Evolutionary conservation across 2,797 vertebrate genomes (phyloP).

Genomic region (Saguinus oedipus): DNA sequence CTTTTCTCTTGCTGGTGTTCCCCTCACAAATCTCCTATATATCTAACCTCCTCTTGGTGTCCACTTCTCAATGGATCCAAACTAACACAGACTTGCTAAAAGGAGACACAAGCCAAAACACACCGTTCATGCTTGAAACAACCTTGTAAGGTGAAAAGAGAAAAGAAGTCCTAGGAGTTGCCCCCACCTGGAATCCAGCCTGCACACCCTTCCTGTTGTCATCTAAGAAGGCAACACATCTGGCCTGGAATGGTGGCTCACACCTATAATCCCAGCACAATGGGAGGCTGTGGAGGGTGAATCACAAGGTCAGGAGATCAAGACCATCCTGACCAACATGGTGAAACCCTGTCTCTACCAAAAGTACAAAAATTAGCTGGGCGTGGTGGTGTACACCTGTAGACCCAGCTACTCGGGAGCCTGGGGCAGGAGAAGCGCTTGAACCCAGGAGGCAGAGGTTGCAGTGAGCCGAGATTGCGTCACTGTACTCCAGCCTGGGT

Average conservation of each 20-base stretch:
- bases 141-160: neutral
- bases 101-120: neutral
- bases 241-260: neutral
- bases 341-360: neutral
- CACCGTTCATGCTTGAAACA: neutral
- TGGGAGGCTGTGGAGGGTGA: no score
- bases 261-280: neutral
- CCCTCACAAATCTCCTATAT: neutral
- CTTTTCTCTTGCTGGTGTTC: no score
- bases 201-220: neutral
- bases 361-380: neutral
- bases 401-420: neutral
- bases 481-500: neutral
- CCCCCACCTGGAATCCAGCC: accelerated
- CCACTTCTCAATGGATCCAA: neutral
- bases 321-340: neutral
- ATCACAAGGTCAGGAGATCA: neutral
- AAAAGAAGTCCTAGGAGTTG: accelerated
- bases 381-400: accelerated
- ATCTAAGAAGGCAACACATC: neutral
- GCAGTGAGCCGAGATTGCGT: neutral
- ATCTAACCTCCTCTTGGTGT: neutral
- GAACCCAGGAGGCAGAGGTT: neutral
- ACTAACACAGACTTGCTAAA: neutral
- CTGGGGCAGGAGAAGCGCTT: neutral